Base-by-base conservation (phyloP, 2,113 vertebrate genomes). In the Nyctereutes procyonoides region DNA sequence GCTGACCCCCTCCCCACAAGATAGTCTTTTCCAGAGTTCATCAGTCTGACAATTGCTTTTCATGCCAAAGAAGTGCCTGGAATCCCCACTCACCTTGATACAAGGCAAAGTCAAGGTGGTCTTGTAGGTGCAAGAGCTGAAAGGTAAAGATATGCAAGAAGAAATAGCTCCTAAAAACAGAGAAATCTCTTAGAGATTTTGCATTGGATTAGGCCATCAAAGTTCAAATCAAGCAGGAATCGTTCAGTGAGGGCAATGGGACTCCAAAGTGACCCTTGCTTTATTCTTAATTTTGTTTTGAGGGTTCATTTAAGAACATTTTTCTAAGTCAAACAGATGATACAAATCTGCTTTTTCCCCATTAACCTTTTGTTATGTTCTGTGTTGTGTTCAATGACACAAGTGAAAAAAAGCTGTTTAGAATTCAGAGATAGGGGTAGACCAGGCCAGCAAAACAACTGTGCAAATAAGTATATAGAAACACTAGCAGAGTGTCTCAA, bases 381-480 rank as follows among this genome's bases (percentile, higher is more conserved):
- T 93, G 0, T 65, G 43, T 86, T 51, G 48, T 69, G 14, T 91
- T 91, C 73, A 80, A 43, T 30, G 48, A 80, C 14, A 69, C 19
- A 81, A 74, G 1, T 65, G 74, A 35, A 56, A 51, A 86, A 94
- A 92, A 55, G 1, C 22, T 80, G 35, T 87, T 94, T 87, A 51
- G 91, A 93, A 89, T 82, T 91, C 43, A 86, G 32, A 96, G 58
- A 91, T 71, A 73, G 73, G 0, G 1, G 3, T 58, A 9, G 56
- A 28, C 35, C 55, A 30, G 13, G 24, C n/a, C 79, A 71, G 55
- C 86, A 81, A 88, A 95, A 90, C 67, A 90, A 65, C 73, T 77
- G 38, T 53, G 51, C 74, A 90, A 88, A 86, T 82, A 83, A 96
- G 58, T 92, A 90, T 84, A 32, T n/a, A 92, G 32, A 62, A 92